phyloP scores from a whole-genome alignment of 1,140 invertebrate genomes.

The Drosophila grimshawi region DNA sequence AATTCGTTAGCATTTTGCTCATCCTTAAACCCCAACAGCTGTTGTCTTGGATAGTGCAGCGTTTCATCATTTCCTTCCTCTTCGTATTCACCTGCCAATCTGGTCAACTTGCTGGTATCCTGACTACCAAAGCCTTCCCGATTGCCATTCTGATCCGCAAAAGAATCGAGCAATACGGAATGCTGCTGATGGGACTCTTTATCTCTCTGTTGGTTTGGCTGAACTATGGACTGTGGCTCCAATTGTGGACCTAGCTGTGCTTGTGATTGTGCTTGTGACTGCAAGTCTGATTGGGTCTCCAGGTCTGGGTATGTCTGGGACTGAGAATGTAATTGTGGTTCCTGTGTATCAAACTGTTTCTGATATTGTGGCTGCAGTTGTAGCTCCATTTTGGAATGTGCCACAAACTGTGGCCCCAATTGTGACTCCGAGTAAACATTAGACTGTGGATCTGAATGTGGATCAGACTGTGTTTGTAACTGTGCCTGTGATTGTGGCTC shows the following conservation, averaged over 20 bases:
- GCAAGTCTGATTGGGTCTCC: background rate
- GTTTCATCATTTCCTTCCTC: background rate
- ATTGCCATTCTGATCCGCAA: conserved; percentile 71
- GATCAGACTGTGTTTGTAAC: background rate
- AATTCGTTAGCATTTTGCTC: conserved; percentile 9
- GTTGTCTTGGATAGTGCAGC: conserved; percentile 18
- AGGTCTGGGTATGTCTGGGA: background rate
- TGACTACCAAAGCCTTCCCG: conserved; percentile 40
- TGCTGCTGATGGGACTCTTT: background rate
- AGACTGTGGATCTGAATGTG: background rate
- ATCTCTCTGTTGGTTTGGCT: background rate
- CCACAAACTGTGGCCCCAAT: too few relatives aligned
- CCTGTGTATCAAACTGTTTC: background rate
- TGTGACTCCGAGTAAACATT: background rate
- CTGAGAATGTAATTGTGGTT: background rate
- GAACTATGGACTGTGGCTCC: background rate
- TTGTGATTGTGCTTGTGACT: background rate
- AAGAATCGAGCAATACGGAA: conserved; percentile 44
- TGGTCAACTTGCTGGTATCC: conserved; percentile 41
- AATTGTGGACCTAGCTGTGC: background rate
- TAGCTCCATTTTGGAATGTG: too few relatives aligned
- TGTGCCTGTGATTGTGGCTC: background rate
- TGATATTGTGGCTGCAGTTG: background rate
- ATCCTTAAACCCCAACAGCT: background rate
- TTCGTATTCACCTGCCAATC: conserved; percentile 17